A percentile compares a stretch with the other conserved stretches of the same genome.
phyloP scores from a whole-genome alignment of 2,797 vertebrate species.

The Helostoma temminkii region DNA sequence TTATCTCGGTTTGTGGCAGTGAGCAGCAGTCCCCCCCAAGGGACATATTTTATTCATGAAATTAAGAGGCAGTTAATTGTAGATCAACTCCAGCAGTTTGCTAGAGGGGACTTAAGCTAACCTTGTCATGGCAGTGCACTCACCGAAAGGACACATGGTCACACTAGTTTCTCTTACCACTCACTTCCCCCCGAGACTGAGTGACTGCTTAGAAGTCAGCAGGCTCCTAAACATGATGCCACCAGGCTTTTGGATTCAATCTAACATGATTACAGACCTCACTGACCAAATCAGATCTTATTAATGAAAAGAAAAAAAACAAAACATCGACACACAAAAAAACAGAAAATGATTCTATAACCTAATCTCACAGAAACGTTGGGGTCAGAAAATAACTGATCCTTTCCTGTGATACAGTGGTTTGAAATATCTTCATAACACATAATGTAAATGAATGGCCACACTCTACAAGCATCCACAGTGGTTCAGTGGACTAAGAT shows the following conservation, averaged over 20 bases:
- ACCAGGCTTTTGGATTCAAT: slow-evolving; percentile 31
- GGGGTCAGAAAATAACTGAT: neutral
- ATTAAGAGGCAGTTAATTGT: slow-evolving; percentile 73
- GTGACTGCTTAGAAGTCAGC: slow-evolving; percentile 34
- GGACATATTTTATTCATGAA: slow-evolving; percentile 52
- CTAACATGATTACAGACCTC: slow-evolving; percentile 55
- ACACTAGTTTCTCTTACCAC: slow-evolving; percentile 29
- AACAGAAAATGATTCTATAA: slow-evolving; percentile 3
- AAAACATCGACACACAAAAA: slow-evolving; percentile 18
- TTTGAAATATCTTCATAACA: neutral
- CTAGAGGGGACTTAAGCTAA: slow-evolving; percentile 55
- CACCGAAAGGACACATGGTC: slow-evolving; percentile 34
- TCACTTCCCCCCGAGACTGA: slow-evolving; percentile 13
- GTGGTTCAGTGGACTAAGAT: slow-evolving; percentile 17
- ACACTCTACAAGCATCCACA: neutral
- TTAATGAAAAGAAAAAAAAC: slow-evolving; percentile 54
- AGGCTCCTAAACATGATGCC: slow-evolving; percentile 21
- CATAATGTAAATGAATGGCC: slow-evolving; percentile 5
- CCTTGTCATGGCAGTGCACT: slow-evolving; percentile 44
- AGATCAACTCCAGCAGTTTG: slow-evolving; percentile 53
- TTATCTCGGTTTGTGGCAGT: slow-evolving; percentile 32
- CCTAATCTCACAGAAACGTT: slow-evolving; percentile 5
- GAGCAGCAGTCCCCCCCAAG: slow-evolving; percentile 15
- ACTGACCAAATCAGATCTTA: slow-evolving; percentile 50
- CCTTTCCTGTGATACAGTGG: neutral